Percentiles rank a stretch among this genome's conserved stretches.
phyloP scores from a whole-genome alignment of 1,140 invertebrate genomes.

The Frieseomelitta varia region DNA sequence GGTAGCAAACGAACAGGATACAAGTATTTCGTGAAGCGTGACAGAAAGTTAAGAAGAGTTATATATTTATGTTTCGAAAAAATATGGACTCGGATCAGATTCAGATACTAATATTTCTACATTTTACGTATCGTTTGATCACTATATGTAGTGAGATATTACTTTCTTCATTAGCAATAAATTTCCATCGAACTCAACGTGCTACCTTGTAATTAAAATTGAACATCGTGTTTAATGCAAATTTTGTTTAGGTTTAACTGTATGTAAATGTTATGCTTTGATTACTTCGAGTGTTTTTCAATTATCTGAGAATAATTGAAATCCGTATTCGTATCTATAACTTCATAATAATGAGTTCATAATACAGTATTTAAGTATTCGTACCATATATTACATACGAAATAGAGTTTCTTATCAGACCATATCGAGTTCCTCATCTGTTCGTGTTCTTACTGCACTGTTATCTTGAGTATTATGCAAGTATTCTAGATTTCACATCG shows the following conservation, averaged over 20 bases:
- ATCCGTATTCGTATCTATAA: too few relatives aligned
- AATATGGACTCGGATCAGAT: not conserved
- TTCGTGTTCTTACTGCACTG: not conserved
- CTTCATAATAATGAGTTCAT: not conserved
- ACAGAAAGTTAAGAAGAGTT: constrained; percentile 13
- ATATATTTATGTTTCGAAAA: not conserved
- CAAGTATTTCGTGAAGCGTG: constrained; percentile 5
- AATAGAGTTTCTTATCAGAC: not conserved
- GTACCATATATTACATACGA: not conserved
- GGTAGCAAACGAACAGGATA: not conserved
- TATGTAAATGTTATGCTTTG: not conserved
- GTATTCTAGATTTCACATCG: not conserved
- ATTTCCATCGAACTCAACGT: not conserved
- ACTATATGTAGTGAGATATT: not conserved
- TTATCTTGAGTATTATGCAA: too few relatives aligned
- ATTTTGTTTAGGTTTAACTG: not conserved
- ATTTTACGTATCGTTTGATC: not conserved
- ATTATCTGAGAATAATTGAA: not conserved
- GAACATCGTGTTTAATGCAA: not conserved
- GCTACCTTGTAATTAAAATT: not conserved
- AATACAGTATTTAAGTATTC: not conserved
- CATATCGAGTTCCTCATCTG: not conserved
- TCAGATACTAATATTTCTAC: not conserved
- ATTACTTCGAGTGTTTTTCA: not conserved
- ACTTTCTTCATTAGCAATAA: not conserved